Conservation (phyloP, 2,888 invertebrate species). For the Tetranychus truncatus region DNA sequence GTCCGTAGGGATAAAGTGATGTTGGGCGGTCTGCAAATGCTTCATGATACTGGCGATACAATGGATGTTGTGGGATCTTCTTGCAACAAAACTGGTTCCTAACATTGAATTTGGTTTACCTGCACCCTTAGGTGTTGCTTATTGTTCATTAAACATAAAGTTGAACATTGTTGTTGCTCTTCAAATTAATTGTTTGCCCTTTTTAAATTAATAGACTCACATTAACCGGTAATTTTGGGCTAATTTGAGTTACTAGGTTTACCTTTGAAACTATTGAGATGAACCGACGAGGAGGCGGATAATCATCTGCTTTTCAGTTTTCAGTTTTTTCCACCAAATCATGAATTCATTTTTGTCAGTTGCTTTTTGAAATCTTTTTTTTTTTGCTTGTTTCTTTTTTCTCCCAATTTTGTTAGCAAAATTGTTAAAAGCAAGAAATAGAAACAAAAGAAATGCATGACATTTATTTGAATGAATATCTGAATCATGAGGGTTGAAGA, state of each 20-base stretch:
- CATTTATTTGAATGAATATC: too few species aligned
- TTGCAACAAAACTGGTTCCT: not conserved
- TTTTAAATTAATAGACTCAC: not conserved
- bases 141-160: not conserved
- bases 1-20: constrained; percentile 1
- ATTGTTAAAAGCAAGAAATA: too few species aligned
- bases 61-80: not conserved
- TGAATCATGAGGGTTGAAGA: not conserved
- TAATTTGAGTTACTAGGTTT: not conserved
- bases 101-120: not conserved
- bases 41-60: too few species aligned
- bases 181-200: not conserved
- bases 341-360: too few species aligned
- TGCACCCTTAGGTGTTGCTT: not conserved
- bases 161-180: not conserved
- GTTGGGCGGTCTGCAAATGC: not conserved
- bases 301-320: not conserved
- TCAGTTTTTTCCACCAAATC: too few species aligned
- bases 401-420: too few species aligned
- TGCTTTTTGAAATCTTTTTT: too few species aligned
- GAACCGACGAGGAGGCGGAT: not conserved
- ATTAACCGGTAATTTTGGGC: not conserved
- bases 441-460: too few species aligned
- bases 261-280: not conserved
- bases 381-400: too few species aligned